phyloP scores from a whole-genome alignment of 2,888 invertebrate species.

The Eremobia ochroleuca region DNA sequence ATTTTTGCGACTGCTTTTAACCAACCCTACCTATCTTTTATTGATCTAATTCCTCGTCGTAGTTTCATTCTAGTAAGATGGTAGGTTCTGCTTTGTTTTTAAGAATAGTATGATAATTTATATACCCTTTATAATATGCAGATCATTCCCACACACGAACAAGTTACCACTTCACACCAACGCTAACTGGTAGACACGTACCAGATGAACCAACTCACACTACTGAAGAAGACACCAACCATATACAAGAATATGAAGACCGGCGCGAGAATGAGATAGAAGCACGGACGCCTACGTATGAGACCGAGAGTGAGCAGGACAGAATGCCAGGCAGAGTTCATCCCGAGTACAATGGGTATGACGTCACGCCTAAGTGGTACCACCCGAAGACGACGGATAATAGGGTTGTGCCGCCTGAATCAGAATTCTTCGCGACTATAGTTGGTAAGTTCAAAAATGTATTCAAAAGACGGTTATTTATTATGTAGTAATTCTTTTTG shows the following conservation, averaged over 20 bases:
- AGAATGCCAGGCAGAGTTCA: conserved; percentile 79
- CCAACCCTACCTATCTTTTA: not conserved
- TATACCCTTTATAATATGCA: conserved; percentile 63
- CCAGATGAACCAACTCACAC: conserved; percentile 84
- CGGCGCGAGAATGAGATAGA: conserved; percentile 81
- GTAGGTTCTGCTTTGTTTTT: not conserved
- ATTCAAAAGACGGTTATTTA: not conserved
- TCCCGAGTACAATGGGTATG: conserved; percentile 86
- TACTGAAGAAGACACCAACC: conserved; percentile 88
- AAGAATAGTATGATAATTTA: not conserved
- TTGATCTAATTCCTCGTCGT: not conserved
- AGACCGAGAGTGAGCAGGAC: conserved; percentile 78
- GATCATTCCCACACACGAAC: conserved; percentile 80
- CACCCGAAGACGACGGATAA: conserved; percentile 88
- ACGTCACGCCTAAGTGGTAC: conserved; percentile 88
- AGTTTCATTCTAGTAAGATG: not conserved
- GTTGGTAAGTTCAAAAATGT: conserved; percentile 79
- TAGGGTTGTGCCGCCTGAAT: conserved; percentile 87
- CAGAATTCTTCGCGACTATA: conserved; percentile 88
- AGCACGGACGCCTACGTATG: conserved; percentile 81
- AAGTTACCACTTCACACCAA: conserved; percentile 83
- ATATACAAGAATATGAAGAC: conserved; percentile 85
- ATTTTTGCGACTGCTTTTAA: not conserved
- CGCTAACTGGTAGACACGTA: conserved; percentile 75
- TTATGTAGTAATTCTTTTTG: not conserved